phyloP scores from a whole-genome alignment of 2,888 invertebrate species.

The Thymelicus acteon region DNA sequence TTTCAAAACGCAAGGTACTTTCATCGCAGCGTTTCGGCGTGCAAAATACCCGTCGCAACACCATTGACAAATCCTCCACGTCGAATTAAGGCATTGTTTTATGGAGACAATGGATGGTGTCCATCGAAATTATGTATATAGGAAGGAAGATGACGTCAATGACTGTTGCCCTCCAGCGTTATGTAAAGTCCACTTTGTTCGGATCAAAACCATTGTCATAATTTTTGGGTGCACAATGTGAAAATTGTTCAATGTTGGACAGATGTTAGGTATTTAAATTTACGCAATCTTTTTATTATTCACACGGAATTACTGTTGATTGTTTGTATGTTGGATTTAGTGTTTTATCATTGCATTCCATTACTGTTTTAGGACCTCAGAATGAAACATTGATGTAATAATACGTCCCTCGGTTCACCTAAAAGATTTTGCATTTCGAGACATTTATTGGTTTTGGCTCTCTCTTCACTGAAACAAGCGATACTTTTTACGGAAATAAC shows the following conservation, averaged over 20 bases:
- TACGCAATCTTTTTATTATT: background rate
- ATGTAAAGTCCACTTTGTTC: slow-evolving; percentile 3
- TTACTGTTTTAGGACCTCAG: too few relatives aligned
- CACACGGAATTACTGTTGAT: background rate
- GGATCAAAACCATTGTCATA: slow-evolving; percentile 16
- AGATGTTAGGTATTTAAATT: background rate
- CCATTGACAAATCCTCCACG: slow-evolving; percentile 46
- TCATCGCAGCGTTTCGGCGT: slow-evolving; percentile 13
- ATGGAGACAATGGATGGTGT: slow-evolving; percentile 62
- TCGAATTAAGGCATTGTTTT: slow-evolving; percentile 67
- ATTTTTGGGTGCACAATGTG: slow-evolving; percentile 1
- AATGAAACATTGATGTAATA: too few relatives aligned
- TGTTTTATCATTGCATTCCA: too few relatives aligned
- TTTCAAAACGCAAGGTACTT: slow-evolving; percentile 12
- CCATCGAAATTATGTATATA: slow-evolving; percentile 50
- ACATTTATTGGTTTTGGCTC: too few relatives aligned
- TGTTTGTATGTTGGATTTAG: too few relatives aligned
- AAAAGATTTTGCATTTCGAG: too few relatives aligned
- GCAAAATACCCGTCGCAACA: slow-evolving; percentile 39
- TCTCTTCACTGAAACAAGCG: too few relatives aligned
- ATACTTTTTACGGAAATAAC: too few relatives aligned
- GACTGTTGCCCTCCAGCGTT: slow-evolving; percentile 38
- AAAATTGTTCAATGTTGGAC: background rate
- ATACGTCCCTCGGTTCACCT: too few relatives aligned
- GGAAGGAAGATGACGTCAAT: slow-evolving; percentile 63